These are phyloP conservation scores for Epicampocera succincta DNA, from an alignment of 2,888 invertebrate genomes.

Conservation along the genomic window DNA sequence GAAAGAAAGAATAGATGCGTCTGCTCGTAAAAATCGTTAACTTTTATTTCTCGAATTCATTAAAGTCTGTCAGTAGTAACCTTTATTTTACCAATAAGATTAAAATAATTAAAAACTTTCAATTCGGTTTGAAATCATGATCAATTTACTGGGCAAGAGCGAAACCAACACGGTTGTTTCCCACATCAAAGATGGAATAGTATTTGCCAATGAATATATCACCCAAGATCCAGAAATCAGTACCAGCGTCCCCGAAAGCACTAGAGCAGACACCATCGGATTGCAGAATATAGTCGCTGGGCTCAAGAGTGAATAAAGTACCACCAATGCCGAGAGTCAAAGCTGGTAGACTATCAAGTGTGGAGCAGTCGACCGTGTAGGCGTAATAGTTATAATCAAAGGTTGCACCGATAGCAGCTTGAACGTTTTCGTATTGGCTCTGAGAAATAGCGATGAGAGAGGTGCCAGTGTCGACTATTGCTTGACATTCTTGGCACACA, in stretches of 20 bases:
- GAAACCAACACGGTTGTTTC: slow-evolving; percentile 92
- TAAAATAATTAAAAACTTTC: too few relatives aligned
- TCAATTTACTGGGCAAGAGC: slow-evolving; percentile 78
- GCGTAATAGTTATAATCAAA: slow-evolving; percentile 38
- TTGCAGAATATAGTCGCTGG: slow-evolving; percentile 88
- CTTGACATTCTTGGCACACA: slow-evolving; percentile 90
- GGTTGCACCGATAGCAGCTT: slow-evolving; percentile 89
- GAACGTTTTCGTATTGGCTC: slow-evolving; percentile 87
- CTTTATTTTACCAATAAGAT: too few relatives aligned
- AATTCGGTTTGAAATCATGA: neutral
- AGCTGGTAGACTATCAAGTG: slow-evolving; percentile 88
- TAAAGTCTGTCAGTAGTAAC: too few relatives aligned
- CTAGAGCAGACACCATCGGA: slow-evolving; percentile 87
- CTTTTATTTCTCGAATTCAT: too few relatives aligned
- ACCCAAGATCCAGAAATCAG: slow-evolving; percentile 94
- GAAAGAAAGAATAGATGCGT: too few relatives aligned
- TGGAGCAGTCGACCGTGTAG: slow-evolving; percentile 87
- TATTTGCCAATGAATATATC: slow-evolving; percentile 97
- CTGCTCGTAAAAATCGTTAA: too few relatives aligned
- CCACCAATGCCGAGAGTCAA: slow-evolving; percentile 90
- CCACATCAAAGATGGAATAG: slow-evolving; percentile 97
- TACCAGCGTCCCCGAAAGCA: slow-evolving; percentile 91
- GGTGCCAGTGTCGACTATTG: slow-evolving; percentile 97
- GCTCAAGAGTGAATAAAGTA: slow-evolving; percentile 87
- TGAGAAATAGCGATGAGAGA: slow-evolving; percentile 96